These are phyloP conservation scores for Pachypeltis micranthus DNA, from an alignment of 1,140 invertebrate species.

Conservation along the genomic window DNA sequence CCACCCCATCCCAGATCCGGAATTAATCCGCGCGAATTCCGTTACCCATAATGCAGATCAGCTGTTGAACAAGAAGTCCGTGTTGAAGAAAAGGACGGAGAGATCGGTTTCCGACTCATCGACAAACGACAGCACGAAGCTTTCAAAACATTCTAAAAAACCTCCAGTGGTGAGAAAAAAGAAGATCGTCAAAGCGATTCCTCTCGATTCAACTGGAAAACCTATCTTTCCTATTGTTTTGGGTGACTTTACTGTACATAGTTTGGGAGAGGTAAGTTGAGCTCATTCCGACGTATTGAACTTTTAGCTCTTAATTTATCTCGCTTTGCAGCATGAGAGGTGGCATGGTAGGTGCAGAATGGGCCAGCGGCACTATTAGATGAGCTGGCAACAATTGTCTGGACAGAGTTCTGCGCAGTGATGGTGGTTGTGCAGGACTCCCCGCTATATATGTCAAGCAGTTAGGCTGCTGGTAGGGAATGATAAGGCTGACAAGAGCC, in stretches of 20 bases:
- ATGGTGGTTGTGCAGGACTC: too few relatives aligned
- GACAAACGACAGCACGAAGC: slow-evolving; percentile 21
- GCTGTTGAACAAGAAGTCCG: not conserved
- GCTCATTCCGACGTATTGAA: too few relatives aligned
- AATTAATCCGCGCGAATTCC: slow-evolving; percentile 28
- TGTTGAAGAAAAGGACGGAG: slow-evolving; percentile 19
- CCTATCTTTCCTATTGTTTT: slow-evolving; percentile 63
- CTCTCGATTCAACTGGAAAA: slow-evolving; percentile 51
- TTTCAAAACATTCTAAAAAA: slow-evolving; percentile 21
- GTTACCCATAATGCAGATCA: not conserved
- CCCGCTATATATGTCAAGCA: too few relatives aligned
- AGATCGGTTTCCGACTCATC: not conserved
- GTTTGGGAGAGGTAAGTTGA: slow-evolving; percentile 57
- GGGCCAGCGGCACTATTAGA: too few relatives aligned
- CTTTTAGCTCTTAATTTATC: too few relatives aligned
- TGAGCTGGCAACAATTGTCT: too few relatives aligned
- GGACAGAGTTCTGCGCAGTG: too few relatives aligned
- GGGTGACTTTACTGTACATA: slow-evolving; percentile 60
- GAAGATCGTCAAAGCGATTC: slow-evolving; percentile 48
- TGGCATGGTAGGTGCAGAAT: too few relatives aligned
- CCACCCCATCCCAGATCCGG: slow-evolving; percentile 35
- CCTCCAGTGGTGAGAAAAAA: slow-evolving; percentile 30
- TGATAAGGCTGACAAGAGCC: too few relatives aligned
- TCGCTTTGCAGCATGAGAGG: too few relatives aligned
- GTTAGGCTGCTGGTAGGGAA: too few relatives aligned